Evolutionary conservation across 2,888 invertebrate species (phyloP).

Genomic region (Oscheius sp.): DNA sequence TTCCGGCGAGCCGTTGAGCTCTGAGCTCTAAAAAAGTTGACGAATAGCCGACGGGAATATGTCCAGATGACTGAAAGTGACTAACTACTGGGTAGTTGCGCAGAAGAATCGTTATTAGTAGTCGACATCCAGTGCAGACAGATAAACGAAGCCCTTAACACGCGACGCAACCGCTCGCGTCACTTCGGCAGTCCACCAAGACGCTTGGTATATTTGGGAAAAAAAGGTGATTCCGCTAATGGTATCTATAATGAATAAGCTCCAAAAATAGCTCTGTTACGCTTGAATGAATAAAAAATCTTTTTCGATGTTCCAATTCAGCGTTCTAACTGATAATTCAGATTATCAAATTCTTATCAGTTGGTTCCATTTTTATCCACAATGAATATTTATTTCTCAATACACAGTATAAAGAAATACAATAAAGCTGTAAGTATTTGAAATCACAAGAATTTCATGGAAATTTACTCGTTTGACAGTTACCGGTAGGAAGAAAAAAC

Average conservation of each 20-base stretch:
- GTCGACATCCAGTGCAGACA: constrained; percentile 28
- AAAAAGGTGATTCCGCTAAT: neutral
- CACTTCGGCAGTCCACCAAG: constrained; percentile 8
- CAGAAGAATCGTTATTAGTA: constrained; percentile 28
- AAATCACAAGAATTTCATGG: constrained; percentile 9
- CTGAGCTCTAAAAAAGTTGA: neutral
- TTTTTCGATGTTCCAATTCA: too few relatives aligned
- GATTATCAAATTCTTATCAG: too few relatives aligned
- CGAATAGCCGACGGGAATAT: neutral
- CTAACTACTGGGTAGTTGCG: neutral
- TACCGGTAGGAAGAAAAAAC: constrained; percentile 11
- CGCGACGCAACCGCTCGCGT: constrained; percentile 29
- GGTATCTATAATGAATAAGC: too few relatives aligned
- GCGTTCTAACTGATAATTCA: too few relatives aligned
- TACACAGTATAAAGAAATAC: neutral
- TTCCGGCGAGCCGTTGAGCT: neutral
- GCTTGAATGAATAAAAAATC: too few relatives aligned
- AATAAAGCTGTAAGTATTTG: neutral
- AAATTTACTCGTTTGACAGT: constrained; percentile 3
- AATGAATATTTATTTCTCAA: too few relatives aligned
- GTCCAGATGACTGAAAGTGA: neutral
- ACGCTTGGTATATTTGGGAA: constrained; percentile 10
- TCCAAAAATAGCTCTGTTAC: too few relatives aligned
- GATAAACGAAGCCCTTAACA: constrained; percentile 30
- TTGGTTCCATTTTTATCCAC: too few relatives aligned